Evolutionary conservation across 2,797 vertebrate genomes (phyloP).

Genomic region (Microhierax caerulescens): DNA sequence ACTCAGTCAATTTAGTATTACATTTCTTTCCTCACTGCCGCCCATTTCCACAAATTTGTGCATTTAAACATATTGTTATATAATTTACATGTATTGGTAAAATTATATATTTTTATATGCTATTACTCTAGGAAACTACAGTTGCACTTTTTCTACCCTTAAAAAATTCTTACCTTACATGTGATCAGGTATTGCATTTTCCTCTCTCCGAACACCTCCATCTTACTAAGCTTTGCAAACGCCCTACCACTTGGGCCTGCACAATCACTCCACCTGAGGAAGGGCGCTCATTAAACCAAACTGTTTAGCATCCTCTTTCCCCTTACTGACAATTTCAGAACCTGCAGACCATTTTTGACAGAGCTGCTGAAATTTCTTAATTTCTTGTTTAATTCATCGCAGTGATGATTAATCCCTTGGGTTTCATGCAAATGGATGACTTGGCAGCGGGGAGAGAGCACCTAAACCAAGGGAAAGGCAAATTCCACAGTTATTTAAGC

Average conservation of each 20-base stretch:
- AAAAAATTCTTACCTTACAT: background rate
- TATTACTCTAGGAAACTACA: background rate
- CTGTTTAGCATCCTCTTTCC: background rate
- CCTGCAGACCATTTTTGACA: background rate
- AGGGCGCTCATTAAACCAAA: background rate
- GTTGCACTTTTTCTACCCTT: background rate
- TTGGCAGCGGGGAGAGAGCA: background rate
- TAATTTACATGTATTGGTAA: background rate
- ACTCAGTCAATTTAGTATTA: background rate
- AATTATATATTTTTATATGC: fast-evolving
- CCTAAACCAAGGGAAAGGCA: background rate
- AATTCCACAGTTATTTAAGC: background rate
- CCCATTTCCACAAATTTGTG: background rate
- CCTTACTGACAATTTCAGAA: background rate
- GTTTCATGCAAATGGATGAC: background rate
- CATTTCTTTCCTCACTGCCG: fast-evolving
- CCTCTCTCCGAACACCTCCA: background rate
- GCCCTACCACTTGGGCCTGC: fast-evolving
- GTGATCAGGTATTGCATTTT: background rate
- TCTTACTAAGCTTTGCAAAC: background rate
- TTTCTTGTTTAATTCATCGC: background rate
- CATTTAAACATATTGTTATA: background rate
- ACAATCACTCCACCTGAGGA: background rate
- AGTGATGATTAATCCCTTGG: background rate
- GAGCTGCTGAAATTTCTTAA: background rate